Evolutionary conservation across 2,888 invertebrate genomes (phyloP).

Genomic region (Magallana nippona): DNA sequence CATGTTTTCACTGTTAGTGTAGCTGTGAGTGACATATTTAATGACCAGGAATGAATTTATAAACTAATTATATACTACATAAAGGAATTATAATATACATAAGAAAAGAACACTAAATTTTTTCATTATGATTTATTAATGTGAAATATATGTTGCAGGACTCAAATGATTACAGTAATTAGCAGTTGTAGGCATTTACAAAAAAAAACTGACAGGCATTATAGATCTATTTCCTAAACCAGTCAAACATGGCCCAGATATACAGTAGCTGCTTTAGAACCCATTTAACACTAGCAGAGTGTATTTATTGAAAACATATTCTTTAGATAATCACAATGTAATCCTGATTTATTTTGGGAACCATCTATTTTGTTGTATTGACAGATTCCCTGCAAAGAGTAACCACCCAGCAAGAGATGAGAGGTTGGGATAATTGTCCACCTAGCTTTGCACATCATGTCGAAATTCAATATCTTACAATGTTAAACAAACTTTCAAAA

Average conservation of each 20-base stretch:
- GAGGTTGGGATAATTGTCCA: slow-evolving; percentile 6
- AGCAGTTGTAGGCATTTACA: too few relatives aligned
- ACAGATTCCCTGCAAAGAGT: not conserved
- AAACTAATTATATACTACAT: too few relatives aligned
- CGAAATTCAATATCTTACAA: slow-evolving; percentile 24
- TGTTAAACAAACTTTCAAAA: slow-evolving; percentile 31
- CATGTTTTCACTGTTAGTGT: too few relatives aligned
- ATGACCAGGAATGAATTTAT: too few relatives aligned
- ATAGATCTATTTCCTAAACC: not conserved
- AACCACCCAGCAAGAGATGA: not conserved
- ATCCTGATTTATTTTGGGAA: not conserved
- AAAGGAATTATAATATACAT: too few relatives aligned
- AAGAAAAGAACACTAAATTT: too few relatives aligned
- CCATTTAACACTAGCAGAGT: not conserved
- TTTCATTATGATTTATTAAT: too few relatives aligned
- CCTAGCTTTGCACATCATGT: slow-evolving; percentile 6
- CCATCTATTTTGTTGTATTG: slow-evolving; percentile 11
- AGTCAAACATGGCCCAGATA: slow-evolving; percentile 12
- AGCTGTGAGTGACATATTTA: too few relatives aligned
- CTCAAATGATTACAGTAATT: too few relatives aligned
- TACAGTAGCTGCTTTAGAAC: too few relatives aligned
- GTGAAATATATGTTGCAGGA: too few relatives aligned
- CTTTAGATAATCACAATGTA: not conserved
- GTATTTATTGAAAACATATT: not conserved
- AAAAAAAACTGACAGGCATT: too few relatives aligned